Conservation (phyloP, 2,113 vertebrate species). For the Odontophorus gujanensis region DNA sequence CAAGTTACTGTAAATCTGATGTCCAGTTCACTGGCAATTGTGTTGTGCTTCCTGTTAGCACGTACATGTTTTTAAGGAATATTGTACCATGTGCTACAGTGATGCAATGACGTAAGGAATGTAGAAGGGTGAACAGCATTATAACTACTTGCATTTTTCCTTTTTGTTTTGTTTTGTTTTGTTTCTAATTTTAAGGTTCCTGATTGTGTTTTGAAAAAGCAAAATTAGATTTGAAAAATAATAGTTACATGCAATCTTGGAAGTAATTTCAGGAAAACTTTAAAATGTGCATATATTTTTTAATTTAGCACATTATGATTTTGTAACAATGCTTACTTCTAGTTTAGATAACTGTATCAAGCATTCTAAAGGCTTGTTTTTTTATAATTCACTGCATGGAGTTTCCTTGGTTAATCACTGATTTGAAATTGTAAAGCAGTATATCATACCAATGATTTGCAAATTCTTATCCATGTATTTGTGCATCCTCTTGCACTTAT, state of each 20-base stretch:
- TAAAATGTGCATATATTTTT: background rate
- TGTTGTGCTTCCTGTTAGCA: background rate
- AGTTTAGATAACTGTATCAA: background rate
- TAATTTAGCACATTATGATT: background rate
- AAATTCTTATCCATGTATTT: background rate
- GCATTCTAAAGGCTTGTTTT: background rate
- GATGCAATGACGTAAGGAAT: background rate
- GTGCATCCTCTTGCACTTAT: background rate
- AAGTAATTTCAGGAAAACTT: background rate
- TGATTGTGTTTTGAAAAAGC: background rate
- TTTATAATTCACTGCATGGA: background rate
- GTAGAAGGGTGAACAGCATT: background rate
- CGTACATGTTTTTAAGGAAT: background rate
- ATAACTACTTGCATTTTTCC: background rate
- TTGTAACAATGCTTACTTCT: background rate
- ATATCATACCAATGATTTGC: background rate
- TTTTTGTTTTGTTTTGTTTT: background rate
- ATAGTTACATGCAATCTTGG: background rate
- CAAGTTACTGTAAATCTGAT: background rate
- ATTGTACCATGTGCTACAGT: background rate
- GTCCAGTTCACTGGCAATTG: background rate
- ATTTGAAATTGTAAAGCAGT: background rate
- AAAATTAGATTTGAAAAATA: background rate
- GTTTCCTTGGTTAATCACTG: background rate
- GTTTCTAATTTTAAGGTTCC: background rate